A percentile compares a stretch with the other conserved stretches of the same genome.
Conservation (phyloP, 1,140 invertebrate genomes). For the Listronotus bonariensis region DNA sequence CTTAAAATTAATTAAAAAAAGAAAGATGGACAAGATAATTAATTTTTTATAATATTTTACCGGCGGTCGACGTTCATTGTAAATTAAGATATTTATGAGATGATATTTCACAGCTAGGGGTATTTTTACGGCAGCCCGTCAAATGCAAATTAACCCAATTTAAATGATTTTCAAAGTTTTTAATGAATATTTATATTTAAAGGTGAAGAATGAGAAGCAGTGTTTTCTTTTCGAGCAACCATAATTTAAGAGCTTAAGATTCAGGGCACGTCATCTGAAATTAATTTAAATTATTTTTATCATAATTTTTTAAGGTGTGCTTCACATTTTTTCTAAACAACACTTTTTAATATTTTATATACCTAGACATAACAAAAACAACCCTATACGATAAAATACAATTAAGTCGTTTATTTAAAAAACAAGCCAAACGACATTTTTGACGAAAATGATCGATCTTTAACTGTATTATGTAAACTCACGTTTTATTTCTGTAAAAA, state of each 20-base stretch:
- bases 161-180: slow-evolving; percentile 19
- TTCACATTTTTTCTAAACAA: too few species aligned
- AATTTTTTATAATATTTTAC: neutral
- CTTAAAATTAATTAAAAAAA: too few species aligned
- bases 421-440: too few species aligned
- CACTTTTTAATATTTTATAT: too few species aligned
- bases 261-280: slow-evolving; percentile 12
- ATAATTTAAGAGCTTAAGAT: slow-evolving; percentile 11
- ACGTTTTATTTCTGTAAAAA: too few species aligned
- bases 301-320: neutral
- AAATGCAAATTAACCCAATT: slow-evolving; percentile 33
- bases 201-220: slow-evolving; percentile 14
- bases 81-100: slow-evolving; percentile 22
- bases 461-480: too few species aligned
- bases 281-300: slow-evolving; percentile 23
- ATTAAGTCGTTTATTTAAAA: too few species aligned
- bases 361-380: too few species aligned
- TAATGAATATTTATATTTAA: slow-evolving; percentile 33
- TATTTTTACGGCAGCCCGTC: slow-evolving; percentile 16
- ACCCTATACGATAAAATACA: too few species aligned
- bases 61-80: neutral
- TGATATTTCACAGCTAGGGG: slow-evolving; percentile 13
- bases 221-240: slow-evolving; percentile 11
- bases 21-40: too few species aligned
- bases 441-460: too few species aligned